A percentile compares a stretch with the other conserved stretches of the same genome.
These are phyloP conservation scores for Lasioglossum malachurum DNA, from an alignment of 2,888 invertebrate species.

Conservation along the genomic window DNA sequence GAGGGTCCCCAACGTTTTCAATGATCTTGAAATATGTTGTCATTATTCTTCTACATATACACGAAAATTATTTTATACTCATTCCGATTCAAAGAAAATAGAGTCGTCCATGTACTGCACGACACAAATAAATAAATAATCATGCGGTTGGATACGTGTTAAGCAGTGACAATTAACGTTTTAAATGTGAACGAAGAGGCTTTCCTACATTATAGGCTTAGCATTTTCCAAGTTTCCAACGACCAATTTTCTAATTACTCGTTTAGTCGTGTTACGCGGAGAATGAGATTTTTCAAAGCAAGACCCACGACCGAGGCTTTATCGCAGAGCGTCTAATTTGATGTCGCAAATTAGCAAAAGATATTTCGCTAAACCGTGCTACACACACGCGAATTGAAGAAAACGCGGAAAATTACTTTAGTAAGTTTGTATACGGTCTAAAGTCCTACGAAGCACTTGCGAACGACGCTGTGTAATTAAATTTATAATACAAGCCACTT, in stretches of 20 bases:
- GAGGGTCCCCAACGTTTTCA: too few species aligned
- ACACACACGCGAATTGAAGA: neutral
- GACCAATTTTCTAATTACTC: neutral
- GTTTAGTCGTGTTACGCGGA: neutral
- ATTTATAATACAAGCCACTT: neutral
- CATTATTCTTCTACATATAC: too few species aligned
- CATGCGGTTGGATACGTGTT: too few species aligned
- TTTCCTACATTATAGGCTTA: too few species aligned
- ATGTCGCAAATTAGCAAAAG: neutral
- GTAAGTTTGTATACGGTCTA: neutral
- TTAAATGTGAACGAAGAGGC: too few species aligned
- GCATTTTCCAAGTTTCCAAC: neutral
- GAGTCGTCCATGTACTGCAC: too few species aligned
- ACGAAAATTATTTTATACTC: too few species aligned
- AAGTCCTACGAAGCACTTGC: neutral
- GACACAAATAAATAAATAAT: too few species aligned
- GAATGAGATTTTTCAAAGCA: neutral
- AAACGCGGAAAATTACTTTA: neutral
- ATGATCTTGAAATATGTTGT: too few species aligned
- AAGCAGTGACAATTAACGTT: too few species aligned
- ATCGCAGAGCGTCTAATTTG: neutral
- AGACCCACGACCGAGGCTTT: neutral
- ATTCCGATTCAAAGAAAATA: too few species aligned
- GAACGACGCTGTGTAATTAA: constrained; percentile 17
- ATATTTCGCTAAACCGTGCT: neutral